phyloP scores from a whole-genome alignment of 2,113 vertebrate species.

The Nibea coibor region DNA sequence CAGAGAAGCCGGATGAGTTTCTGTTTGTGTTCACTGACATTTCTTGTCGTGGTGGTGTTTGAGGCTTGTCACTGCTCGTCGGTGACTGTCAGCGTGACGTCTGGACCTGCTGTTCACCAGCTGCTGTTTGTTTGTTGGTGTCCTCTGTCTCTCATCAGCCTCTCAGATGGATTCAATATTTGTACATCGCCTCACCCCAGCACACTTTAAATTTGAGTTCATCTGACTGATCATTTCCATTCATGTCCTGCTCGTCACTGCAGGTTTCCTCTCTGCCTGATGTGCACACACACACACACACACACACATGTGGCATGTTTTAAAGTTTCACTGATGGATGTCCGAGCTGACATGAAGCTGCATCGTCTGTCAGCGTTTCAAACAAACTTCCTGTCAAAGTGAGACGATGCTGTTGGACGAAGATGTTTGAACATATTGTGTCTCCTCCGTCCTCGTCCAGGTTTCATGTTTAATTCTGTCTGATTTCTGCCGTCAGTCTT shows the following conservation, averaged over 20 bases:
- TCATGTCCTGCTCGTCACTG: too few relatives aligned
- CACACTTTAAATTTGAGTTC: too few relatives aligned
- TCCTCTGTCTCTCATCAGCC: neutral
- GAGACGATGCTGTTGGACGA: neutral
- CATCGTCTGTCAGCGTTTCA: too few relatives aligned
- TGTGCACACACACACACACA: too few relatives aligned
- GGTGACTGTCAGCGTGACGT: neutral
- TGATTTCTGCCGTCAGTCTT: neutral
- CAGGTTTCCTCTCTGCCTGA: too few relatives aligned
- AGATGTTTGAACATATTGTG: neutral
- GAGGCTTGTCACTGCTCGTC: neutral
- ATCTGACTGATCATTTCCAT: too few relatives aligned
- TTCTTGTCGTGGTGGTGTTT: neutral
- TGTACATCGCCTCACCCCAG: neutral
- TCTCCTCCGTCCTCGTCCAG: neutral
- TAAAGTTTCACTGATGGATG: too few relatives aligned
- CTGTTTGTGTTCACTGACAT: neutral
- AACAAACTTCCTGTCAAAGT: too few relatives aligned
- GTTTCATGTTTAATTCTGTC: slow-evolving; percentile 5
- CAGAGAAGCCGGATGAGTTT: neutral
- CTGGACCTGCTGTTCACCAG: neutral
- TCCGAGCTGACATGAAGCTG: too few relatives aligned
- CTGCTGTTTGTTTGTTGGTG: neutral
- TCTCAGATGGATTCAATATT: neutral
- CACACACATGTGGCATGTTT: too few relatives aligned